Base-by-base conservation (phyloP, 1,140 invertebrate genomes). In the Macrotrachela quadricornifera region DNA sequence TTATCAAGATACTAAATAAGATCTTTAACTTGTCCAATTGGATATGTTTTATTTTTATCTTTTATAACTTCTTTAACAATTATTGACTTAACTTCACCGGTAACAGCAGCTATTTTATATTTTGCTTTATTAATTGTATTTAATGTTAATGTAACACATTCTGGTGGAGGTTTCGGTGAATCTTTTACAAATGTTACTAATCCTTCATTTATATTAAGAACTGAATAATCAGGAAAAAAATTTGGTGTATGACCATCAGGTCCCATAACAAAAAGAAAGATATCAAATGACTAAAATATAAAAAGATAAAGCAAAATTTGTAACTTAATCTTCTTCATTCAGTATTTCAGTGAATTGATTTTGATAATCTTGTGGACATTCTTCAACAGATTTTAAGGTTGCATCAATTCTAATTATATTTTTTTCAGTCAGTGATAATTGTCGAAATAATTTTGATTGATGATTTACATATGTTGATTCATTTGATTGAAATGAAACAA, bases 221-320 rank as follows among this genome's bases (percentile, higher is more conserved):
- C 63, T 9, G 70, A 67, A 71, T 95, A 86, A 38, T 75, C 77
- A 0, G 94, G 94, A 70, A 99, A 99, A 12, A 99, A 68, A 0
- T 90, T 96, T 61, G 90, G 95, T 0, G 90, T 97, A 66, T 99
- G 94, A 1, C 94, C 94, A 74, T 99, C 94, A n/a, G 88, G 90
- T 0, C 94, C 94, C 76, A 96, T 80, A 16, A 92, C 92, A 13
- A 97, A 67, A 10, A 97, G 68, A 2, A 96, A 67, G 15, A 92
- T 61, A 68, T 96, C 85, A 70, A 95, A 91, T 51, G n/a, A n/a
- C n/a, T n/a, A n/a, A 68, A 69, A 43, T 77, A 71, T 71, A 71
- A 8, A 66, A 60, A 10, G 45, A 36, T 21, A 57, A 53, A 12
- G 75, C 57, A 48, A 68, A 66, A n/a, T 57, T 53, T n/a, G 41